These are phyloP conservation scores for Polyodon spathula DNA, from an alignment of 2,113 vertebrate species.

Conservation along the genomic window DNA sequence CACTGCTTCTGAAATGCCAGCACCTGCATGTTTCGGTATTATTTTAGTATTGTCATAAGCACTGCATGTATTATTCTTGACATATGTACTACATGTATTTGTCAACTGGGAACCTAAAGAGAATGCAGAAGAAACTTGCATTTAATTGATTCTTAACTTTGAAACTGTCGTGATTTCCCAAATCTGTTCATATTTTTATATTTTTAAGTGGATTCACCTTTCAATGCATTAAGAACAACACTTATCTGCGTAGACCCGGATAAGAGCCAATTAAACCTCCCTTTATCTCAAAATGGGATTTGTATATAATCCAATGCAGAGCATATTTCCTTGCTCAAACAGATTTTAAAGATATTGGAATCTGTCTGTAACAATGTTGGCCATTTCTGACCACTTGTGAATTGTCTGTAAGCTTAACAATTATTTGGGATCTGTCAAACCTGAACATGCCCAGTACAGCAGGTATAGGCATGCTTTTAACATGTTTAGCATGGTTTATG, in stretches of 20 bases:
- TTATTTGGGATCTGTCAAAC: no score
- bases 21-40: not conserved
- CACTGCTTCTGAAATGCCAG: not conserved
- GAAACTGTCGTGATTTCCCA: slow-evolving; percentile 5
- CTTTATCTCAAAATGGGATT: slow-evolving; percentile 10
- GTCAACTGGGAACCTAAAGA: no score
- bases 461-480: no score
- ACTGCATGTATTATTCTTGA: no score
- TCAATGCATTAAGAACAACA: slow-evolving; percentile 16
- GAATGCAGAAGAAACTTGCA: no score
- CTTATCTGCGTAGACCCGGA: slow-evolving; percentile 3
- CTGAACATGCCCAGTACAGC: no score
- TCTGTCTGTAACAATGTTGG: not conserved
- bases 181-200: slow-evolving; percentile 7
- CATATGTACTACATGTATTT: no score
- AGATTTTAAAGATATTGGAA: not conserved
- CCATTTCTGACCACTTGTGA: not conserved
- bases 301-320: not conserved
- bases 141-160: not conserved
- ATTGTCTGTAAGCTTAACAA: no score
- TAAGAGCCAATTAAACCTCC: slow-evolving; percentile 17
- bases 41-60: not conserved
- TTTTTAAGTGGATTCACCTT: slow-evolving; percentile 18
- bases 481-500: no score
- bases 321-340: not conserved